phyloP scores from a whole-genome alignment of 2,888 invertebrate species.

The Dryobota labecula region DNA sequence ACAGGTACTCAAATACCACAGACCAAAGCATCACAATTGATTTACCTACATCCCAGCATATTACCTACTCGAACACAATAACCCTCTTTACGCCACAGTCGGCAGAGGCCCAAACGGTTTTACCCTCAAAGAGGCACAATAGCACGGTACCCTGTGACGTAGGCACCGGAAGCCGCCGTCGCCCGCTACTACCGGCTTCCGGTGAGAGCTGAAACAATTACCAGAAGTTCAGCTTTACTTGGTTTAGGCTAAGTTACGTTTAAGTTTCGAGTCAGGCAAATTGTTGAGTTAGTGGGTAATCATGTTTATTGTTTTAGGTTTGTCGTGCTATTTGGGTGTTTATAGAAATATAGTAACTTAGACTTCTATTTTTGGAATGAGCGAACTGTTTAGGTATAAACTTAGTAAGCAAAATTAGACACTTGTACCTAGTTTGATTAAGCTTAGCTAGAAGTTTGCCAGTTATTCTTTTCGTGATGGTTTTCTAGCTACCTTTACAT shows the following conservation, averaged over 20 bases:
- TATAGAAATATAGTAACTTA: not conserved
- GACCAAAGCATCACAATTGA: conserved; percentile 34
- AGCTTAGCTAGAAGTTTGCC: not conserved
- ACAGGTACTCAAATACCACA: not conserved
- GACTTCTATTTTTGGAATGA: not conserved
- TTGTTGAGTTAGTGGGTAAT: conserved; percentile 34
- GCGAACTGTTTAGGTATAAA: too few relatives aligned
- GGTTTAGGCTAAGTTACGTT: conserved; percentile 21
- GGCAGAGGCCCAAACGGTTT: conserved; percentile 60
- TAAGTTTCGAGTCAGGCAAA: conserved; percentile 24
- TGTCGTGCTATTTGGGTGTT: not conserved
- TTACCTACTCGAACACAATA: conserved; percentile 50
- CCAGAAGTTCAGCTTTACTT: conserved; percentile 56
- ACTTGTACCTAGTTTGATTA: too few relatives aligned
- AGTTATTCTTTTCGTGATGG: not conserved
- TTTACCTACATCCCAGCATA: conserved; percentile 25
- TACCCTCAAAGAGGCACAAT: conserved; percentile 68
- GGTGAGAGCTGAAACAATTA: conserved; percentile 54
- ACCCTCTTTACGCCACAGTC: conserved; percentile 50
- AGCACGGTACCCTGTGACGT: conserved; percentile 68
- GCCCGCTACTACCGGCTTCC: conserved; percentile 69
- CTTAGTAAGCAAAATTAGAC: too few relatives aligned
- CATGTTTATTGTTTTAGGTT: conserved; percentile 12
- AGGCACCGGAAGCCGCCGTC: conserved; percentile 69
- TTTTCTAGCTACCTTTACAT: not conserved